Evolutionary conservation across 1,140 invertebrate genomes (phyloP), one percentile per base, ranked within the genome.

Genomic region (Micrasema longulum): DNA sequence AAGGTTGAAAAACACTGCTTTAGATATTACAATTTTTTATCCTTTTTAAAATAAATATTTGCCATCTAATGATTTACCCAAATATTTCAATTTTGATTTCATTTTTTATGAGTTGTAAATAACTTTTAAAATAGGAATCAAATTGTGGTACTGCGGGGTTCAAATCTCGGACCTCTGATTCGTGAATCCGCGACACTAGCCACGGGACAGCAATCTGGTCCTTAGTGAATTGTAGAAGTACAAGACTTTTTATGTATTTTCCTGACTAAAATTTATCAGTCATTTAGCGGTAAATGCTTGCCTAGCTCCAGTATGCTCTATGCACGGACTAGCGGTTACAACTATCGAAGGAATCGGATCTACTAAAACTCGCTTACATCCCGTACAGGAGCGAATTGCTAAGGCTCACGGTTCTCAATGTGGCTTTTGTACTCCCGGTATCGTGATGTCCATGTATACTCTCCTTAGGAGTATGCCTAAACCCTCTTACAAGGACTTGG

Each of bases 391-490:
- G 79, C 85, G 94, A 75, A 89, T 97, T 52, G 93, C 94, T 0
- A 93, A 93, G 84, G 87, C 92, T 3, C 95, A 97, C 78, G 95
- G 95, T 0, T 95, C 93, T 0, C 95, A 97, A 84, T 97, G 95
- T 79, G 95, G 95, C 4, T 97, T 95, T 80, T 96, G 95, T 76
- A 96, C 95, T 3, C 95, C 95, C 2, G 95, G 95, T 12, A 95
- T 97, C 62, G 93, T 97, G 0, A 97, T 97, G 95, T 96, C 95
- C 2, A 97, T 97, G 95, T 97, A 97, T 77, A 88, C 92, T 0
- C 81, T 96, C 18, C 80, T 97, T 0, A 84, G 95, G 72, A 91
- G 88, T 69, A 83, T 81, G 11, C 82, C 85, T 5, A 88, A 89
- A 78, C 90, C 91, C 0, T 85, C 83, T 70, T 84, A 81, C 86